Evolutionary conservation across 2,113 vertebrate species (phyloP), one percentile per base, ranked within the genome.

Genomic region (Heterotilapia buettikoferi): DNA sequence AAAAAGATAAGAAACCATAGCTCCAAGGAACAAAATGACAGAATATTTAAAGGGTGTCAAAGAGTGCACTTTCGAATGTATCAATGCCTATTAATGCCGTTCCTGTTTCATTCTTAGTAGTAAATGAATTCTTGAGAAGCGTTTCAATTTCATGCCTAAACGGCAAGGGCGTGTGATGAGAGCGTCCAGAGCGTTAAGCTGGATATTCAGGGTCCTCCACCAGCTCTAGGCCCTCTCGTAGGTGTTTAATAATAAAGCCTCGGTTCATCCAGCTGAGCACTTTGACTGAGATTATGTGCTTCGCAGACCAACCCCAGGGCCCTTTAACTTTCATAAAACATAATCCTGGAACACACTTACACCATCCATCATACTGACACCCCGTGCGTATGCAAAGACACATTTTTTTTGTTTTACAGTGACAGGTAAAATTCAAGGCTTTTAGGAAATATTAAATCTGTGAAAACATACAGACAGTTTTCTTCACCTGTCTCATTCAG

Each of bases 221-320:
- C 86, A 90, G 89, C 66, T 88, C 82, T 31, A 66, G 89, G 83
- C 86, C 82, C 88, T 94, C 93, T 93, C 61, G 78, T 93, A 97
- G 96, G 96, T 96, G 96, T 96, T 96, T 97, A 95, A 96, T 97
- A 96, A 96, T 95, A 92, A 93, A 96, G 90, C 85, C 88, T 92
- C 68, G 90, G 92, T 92, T 94, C 95, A 96, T 96, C 94, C 94
- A 95, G 93, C 89, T 88, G 82, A 85, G 91, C 92, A 88, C 84
- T 92, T 92, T 85, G 83, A 89, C 92, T 86, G 79, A 94, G 94
- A 95, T 94, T 96, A 95, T 95, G 93, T 93, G 92, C 94, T 94
- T 94, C 93, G 26, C 93, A 95, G 95, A 94, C 89, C 92, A 83
- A 90, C 95, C 95, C 95, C 59, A 86, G 94, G 92, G 95, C 79